phyloP scores from a whole-genome alignment of 2,113 vertebrate genomes.

The Equus quagga region DNA sequence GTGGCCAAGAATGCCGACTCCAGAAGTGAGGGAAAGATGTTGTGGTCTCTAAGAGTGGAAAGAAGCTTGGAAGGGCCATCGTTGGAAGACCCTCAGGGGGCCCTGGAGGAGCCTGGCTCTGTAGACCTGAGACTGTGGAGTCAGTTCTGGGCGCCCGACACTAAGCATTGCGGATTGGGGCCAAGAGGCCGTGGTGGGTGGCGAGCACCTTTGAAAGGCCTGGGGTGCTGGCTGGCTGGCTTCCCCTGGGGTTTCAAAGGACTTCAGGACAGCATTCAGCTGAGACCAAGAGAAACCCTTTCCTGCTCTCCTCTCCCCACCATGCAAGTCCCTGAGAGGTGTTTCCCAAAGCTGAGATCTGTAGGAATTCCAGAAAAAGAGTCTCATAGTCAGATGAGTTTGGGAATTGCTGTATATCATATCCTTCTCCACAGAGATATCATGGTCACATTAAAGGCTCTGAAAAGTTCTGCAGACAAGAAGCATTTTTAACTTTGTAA shows the following conservation, averaged over 20 bases:
- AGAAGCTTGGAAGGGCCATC: background rate
- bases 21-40: background rate
- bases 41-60: background rate
- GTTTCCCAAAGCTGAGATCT: background rate
- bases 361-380: background rate
- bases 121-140: accelerated
- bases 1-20: background rate
- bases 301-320: background rate
- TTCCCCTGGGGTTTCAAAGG: background rate
- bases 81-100: background rate
- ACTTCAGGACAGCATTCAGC: background rate
- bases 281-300: background rate
- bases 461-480: background rate
- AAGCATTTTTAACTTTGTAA: background rate
- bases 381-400: background rate
- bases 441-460: background rate
- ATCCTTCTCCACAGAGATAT: background rate
- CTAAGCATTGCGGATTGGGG: too few relatives aligned
- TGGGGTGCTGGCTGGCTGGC: background rate
- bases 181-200: background rate
- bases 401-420: background rate
- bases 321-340: accelerated
- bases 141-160: background rate
- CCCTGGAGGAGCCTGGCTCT: background rate
- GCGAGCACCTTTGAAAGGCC: accelerated